Evolutionary conservation across 2,888 invertebrate species (phyloP).

Genomic region (Netelia virgata): DNA sequence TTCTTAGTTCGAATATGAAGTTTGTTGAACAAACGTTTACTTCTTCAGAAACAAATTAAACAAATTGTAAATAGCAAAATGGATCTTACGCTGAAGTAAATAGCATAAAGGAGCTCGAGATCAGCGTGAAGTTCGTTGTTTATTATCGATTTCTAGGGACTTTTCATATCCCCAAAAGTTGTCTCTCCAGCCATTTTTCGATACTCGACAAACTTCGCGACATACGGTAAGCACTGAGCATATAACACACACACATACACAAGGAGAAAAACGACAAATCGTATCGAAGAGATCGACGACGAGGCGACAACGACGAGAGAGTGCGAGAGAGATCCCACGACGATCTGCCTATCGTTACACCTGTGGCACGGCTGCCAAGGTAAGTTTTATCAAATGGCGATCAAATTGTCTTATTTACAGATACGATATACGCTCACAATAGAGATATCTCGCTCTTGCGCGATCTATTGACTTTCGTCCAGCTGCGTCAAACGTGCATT

Average conservation of each 20-base stretch:
- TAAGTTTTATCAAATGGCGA: conserved; percentile 36
- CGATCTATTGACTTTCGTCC: neutral
- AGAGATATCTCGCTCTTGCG: neutral
- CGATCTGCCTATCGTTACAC: conserved; percentile 77
- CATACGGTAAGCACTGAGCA: conserved; percentile 18
- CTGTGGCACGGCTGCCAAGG: conserved; percentile 75
- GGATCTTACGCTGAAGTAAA: too few species aligned
- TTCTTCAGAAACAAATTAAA: too few species aligned
- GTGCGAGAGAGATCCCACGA: conserved; percentile 66
- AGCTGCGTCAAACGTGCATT: conserved; percentile 41
- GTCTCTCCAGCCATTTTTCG: neutral
- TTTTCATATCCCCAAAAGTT: too few species aligned
- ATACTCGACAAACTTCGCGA: conserved; percentile 45
- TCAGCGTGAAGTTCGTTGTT: too few species aligned
- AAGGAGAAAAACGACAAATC: conserved; percentile 66
- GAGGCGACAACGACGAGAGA: conserved; percentile 42
- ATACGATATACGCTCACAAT: neutral
- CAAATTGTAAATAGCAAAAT: too few species aligned
- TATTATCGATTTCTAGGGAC: too few species aligned
- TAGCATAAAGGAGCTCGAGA: too few species aligned
- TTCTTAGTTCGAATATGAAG: too few species aligned
- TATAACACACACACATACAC: conserved; percentile 1
- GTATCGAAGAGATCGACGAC: conserved; percentile 59
- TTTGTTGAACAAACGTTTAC: too few species aligned
- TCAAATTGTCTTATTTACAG: neutral